Evolutionary conservation across 1,140 invertebrate species (phyloP), one percentile per base, ranked within the genome.

Genomic region (Pantala flavescens): DNA sequence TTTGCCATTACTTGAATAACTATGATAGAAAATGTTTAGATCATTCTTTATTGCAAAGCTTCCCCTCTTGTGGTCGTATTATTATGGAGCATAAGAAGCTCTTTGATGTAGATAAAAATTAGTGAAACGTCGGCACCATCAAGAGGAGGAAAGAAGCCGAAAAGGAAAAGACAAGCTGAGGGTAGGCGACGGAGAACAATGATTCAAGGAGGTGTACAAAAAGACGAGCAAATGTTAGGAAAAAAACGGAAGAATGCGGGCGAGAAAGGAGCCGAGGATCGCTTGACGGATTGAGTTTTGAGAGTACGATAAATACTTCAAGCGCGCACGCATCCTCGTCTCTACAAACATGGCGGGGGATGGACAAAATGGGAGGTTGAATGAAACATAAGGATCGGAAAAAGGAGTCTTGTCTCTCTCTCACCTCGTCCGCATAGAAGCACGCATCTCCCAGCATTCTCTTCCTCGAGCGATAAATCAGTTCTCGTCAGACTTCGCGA

Each of bases 221-320:
- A 16, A 21, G 49, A 63, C 16, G 49, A 63, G 49, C 3, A 63
- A 63, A 19, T 63, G 49, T 1, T 16, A 3, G 5, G n/a, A 63
- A 63, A 63, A 63, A 63, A 12, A 7, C 49, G 10, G 14, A 63
- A 63, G 28, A 36, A 36, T 36, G 28, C 28, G 49, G 49, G 49
- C 49, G 49, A 63, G n/a, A 63, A 63, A 63, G 49, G n/a, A 63
- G 49, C 49, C 49, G 49, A 63, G n/a, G 49, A 63, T 63, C 16
- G 49, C n/a, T 63, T 63, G 49, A 63, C 49, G 49, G 49, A 63
- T 63, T 63, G n/a, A 63, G 49, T 63, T 63, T 63, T 63, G 49
- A 63, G 49, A 63, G 49, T 5, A 63, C 49, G 49, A 63, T 63
- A 63, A 63, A 63, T 63, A 63, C 49, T 16, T 16, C 49, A 63